Evolutionary conservation across 2,113 vertebrate species (phyloP), one percentile per base, ranked within the genome.

Genomic region (Spizaetus ornatus): DNA sequence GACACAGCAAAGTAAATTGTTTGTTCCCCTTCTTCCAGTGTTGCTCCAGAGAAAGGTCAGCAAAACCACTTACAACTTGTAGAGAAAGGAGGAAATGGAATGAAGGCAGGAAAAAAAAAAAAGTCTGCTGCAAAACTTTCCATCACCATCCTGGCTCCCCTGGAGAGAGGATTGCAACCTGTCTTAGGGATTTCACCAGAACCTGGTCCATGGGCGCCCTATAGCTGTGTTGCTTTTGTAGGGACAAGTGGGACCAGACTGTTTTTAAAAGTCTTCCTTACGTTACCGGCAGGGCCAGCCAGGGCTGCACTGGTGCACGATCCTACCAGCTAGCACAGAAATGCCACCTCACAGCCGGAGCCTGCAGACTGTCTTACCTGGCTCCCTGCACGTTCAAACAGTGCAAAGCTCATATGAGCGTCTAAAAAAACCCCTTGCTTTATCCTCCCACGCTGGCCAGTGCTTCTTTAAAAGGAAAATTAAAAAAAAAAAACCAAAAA

Each of bases 341-440:
- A 73, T 0, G 2, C 45, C 26, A 16, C 36, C 82, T 82, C 1
- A 0, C 42, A 89, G 71, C n/a, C 2, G 0, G 11, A 58, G 34
- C 52, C 58, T 65, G 48, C 36, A 52, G 67, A 32, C 13, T 36
- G 14, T 52, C 61, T 82, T 48, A 53, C 66, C 38, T 48, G 12
- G 16, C 63, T 84, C 59, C 43, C 22, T 72, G 14, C 2, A 0
- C 13, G 25, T 59, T 87, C 38, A 72, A 67, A 31, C 29, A 38
- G 47, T 40, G 32, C 32, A 48, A 81, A 76, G 14, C 48, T 45
- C 82, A 12, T 36, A 13, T 4, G 4, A 78, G 14, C 21, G 5
- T 59, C 82, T 85, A 84, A 77, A 72, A 82, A 31, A 14, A 4
- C 1, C 20, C 12, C 32, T 21, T 26, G 21, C 40, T 69, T 77